These are phyloP conservation scores for Tipula helvola DNA, from an alignment of 2,888 invertebrate genomes.

Conservation along the genomic window DNA sequence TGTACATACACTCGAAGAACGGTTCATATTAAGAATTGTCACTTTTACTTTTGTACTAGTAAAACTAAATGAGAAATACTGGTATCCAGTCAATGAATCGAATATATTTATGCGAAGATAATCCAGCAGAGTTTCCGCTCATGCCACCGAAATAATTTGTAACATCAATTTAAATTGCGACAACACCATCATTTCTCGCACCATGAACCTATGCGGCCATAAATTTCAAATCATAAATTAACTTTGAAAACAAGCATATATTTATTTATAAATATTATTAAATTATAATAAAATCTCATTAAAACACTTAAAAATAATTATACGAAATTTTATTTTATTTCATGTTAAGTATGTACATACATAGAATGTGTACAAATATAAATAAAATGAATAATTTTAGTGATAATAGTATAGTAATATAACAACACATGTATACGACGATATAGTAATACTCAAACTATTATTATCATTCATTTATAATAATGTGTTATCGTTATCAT, in stretches of 20 bases:
- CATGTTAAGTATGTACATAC: neutral
- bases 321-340: neutral
- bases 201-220: too few species aligned
- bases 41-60: too few species aligned
- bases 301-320: conserved; percentile 4
- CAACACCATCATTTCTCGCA: too few species aligned
- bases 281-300: conserved; percentile 4
- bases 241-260: neutral
- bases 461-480: conserved; percentile 4
- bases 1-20: too few species aligned
- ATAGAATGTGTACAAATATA: neutral
- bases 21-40: too few species aligned
- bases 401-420: neutral
- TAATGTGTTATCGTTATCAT: neutral
- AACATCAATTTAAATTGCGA: too few species aligned
- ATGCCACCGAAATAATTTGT: too few species aligned
- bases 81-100: too few species aligned
- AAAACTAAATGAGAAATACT: too few species aligned
- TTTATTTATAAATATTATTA: neutral
- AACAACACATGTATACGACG: neutral
- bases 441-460: neutral
- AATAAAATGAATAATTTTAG: neutral
- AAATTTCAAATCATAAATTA: conserved; percentile 9
- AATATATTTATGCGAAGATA: too few species aligned
- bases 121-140: too few species aligned